phyloP scores from a whole-genome alignment of 2,888 invertebrate species.

The Pseudococcus jackbeardsleyi region DNA sequence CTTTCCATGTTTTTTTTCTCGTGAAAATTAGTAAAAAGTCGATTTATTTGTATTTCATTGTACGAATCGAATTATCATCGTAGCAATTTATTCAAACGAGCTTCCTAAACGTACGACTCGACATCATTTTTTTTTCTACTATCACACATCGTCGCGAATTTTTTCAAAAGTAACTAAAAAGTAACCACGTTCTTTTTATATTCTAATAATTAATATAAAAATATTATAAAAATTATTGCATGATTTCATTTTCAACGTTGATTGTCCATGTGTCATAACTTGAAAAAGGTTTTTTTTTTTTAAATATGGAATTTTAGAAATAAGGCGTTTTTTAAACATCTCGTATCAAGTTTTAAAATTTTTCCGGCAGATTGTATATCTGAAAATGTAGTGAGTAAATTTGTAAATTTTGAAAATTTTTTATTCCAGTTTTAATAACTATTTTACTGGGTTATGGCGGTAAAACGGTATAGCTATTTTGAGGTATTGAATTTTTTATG shows the following conservation, averaged over 20 bases:
- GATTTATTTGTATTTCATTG: background rate
- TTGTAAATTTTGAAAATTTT: background rate
- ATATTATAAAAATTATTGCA: slow-evolving; percentile 1
- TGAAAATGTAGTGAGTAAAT: too few species aligned
- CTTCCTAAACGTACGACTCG: background rate
- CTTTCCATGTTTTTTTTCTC: slow-evolving; percentile 20
- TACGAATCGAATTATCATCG: slow-evolving; percentile 7
- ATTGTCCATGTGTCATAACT: background rate
- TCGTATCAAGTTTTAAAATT: background rate
- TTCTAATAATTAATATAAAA: background rate
- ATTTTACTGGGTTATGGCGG: too few species aligned
- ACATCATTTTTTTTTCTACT: background rate
- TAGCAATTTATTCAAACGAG: background rate
- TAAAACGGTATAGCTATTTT: too few species aligned
- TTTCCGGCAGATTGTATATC: background rate
- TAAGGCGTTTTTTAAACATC: background rate
- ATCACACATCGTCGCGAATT: slow-evolving; percentile 4
- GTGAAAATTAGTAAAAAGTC: background rate
- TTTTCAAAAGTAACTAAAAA: background rate
- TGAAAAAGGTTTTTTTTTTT: background rate
- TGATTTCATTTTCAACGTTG: background rate
- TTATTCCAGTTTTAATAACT: background rate
- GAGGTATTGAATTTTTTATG: too few species aligned
- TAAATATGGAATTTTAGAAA: background rate
- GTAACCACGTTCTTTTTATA: background rate